Evolutionary conservation across 2,113 vertebrate genomes (phyloP).

Genomic region (Phyllostomus discolor): DNA sequence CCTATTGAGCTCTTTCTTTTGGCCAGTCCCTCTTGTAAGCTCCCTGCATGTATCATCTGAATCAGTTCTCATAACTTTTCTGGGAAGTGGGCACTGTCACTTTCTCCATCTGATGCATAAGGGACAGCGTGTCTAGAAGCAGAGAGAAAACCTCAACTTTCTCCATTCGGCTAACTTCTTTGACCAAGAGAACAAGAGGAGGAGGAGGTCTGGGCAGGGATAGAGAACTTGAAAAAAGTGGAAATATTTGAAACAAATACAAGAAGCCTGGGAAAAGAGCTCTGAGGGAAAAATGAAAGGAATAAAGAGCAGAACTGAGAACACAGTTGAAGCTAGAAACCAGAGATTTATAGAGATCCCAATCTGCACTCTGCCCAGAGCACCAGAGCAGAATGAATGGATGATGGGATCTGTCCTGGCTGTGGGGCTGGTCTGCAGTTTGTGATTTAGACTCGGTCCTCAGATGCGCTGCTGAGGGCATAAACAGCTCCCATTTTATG

Average conservation of each 20-base stretch:
- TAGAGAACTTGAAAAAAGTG: background rate
- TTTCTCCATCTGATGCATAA: background rate
- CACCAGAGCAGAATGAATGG: background rate
- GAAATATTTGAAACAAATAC: background rate
- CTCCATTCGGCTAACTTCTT: background rate
- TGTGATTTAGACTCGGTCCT: conserved; percentile 15
- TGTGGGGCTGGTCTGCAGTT: background rate
- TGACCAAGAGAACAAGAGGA: background rate
- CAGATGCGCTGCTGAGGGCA: background rate
- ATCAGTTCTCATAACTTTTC: background rate
- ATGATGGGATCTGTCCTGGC: background rate
- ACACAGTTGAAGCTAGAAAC: background rate
- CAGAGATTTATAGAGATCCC: conserved; percentile 7
- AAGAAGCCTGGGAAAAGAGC: background rate
- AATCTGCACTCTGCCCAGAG: background rate
- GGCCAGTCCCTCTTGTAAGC: background rate
- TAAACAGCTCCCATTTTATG: conserved; percentile 37
- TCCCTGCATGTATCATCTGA: background rate
- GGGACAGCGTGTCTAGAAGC: background rate
- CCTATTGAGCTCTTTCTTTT: background rate
- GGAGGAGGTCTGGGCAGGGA: background rate
- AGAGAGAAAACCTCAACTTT: background rate
- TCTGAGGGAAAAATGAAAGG: background rate
- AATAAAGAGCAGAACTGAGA: background rate
- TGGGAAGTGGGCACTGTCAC: fast-evolving